Conservation (phyloP, 2,888 invertebrate genomes). For the Drosophila atripex region DNA sequence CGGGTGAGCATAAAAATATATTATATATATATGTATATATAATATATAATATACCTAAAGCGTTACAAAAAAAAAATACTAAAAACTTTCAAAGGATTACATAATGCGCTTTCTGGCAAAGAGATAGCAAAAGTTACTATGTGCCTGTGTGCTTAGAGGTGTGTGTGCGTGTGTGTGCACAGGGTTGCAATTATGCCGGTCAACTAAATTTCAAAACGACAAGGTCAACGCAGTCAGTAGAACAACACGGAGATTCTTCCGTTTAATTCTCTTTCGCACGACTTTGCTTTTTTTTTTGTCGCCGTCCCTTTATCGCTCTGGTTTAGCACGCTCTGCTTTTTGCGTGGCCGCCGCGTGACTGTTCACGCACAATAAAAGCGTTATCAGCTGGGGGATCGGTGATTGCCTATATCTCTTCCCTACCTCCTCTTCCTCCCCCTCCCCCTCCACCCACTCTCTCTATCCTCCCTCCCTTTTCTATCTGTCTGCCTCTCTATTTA, state of each 20-base stretch:
- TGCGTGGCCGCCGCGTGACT: slow-evolving; percentile 50
- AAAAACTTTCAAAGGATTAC: slow-evolving; percentile 52
- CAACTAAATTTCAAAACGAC: slow-evolving; percentile 27
- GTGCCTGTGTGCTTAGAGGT: background rate
- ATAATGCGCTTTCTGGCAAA: slow-evolving; percentile 56
- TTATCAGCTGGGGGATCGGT: slow-evolving; percentile 30
- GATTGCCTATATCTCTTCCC: slow-evolving; percentile 14
- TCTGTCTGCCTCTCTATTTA: slow-evolving; percentile 31
- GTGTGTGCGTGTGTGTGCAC: slow-evolving; percentile 45
- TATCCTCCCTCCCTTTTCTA: background rate
- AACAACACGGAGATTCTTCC: slow-evolving; percentile 1
- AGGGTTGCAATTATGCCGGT: slow-evolving; percentile 63
- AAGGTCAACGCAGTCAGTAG: slow-evolving; percentile 26
- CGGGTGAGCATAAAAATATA: slow-evolving; percentile 75
- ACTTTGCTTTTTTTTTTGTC: background rate
- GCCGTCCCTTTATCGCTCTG: background rate
- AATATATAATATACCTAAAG: background rate
- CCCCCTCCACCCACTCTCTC: too few relatives aligned
- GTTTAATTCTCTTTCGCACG: background rate
- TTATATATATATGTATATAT: slow-evolving; percentile 6
- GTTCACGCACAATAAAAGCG: slow-evolving; percentile 19
- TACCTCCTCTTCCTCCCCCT: background rate
- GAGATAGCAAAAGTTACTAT: slow-evolving; percentile 21
- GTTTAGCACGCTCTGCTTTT: slow-evolving; percentile 12
- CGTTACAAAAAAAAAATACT: slow-evolving; percentile 15